phyloP scores from a whole-genome alignment of 64 coral and sea anemone genomes.

The Porites lutea region DNA sequence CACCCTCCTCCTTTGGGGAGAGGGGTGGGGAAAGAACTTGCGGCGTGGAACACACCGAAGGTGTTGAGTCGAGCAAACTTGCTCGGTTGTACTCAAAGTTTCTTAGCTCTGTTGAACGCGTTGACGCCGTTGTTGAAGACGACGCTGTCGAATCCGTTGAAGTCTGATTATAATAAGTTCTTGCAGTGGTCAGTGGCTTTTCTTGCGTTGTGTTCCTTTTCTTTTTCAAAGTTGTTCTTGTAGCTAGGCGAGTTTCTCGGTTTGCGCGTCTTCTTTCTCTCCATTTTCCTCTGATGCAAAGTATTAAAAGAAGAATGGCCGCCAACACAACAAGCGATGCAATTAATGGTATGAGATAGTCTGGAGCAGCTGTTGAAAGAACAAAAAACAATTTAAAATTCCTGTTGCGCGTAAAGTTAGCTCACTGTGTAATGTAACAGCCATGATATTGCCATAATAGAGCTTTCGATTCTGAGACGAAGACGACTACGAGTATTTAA shows the following conservation, averaged over 20 bases:
- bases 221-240: constrained; percentile 71
- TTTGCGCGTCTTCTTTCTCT: constrained; percentile 70
- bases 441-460: not conserved
- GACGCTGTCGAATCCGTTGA: constrained; percentile 86
- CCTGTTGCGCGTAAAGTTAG: not conserved
- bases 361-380: constrained; percentile 68
- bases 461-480: too few species aligned
- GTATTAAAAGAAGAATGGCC: constrained; percentile 87
- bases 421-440: not conserved
- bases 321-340: constrained; percentile 91
- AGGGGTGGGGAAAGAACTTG: constrained; percentile 88
- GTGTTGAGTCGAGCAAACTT: constrained; percentile 85
- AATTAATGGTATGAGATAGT: constrained; percentile 88
- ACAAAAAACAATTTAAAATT: not conserved
- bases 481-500: too few species aligned
- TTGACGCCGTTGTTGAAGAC: constrained; percentile 62
- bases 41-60: constrained; percentile 81
- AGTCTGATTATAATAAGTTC: constrained; percentile 92
- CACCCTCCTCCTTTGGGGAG: constrained; percentile 88
- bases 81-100: constrained; percentile 92
- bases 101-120: constrained; percentile 91
- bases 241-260: constrained; percentile 52
- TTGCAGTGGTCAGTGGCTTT: constrained; percentile 53
- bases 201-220: constrained; percentile 70
- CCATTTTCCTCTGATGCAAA: constrained; percentile 92